A percentile compares a stretch with the other conserved stretches of the same genome.
These are phyloP conservation scores for Cairina moschata DNA, from an alignment of 2,113 vertebrate species.

Conservation along the genomic window DNA sequence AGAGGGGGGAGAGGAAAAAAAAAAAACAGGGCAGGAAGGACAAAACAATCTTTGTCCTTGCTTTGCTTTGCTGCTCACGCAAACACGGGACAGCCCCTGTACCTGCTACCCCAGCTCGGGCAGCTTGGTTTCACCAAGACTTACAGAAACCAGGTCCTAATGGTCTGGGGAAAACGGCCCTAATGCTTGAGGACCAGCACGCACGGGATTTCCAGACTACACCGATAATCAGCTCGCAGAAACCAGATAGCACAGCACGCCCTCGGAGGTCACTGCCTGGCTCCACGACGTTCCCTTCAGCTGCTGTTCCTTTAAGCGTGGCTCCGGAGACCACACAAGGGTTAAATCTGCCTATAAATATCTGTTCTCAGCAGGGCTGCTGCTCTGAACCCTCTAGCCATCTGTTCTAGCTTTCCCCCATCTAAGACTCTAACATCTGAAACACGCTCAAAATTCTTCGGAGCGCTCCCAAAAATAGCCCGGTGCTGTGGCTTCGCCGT, in stretches of 20 bases:
- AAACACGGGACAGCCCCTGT: not conserved
- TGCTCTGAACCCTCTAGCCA: conserved; percentile 79
- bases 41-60: conserved; percentile 46
- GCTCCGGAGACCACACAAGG: conserved; percentile 59
- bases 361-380: conserved; percentile 77
- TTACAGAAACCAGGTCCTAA: not conserved
- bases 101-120: not conserved
- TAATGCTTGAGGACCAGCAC: not conserved
- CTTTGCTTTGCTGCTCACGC: not conserved
- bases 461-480: conserved; percentile 79
- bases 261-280: not conserved
- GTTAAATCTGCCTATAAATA: conserved; percentile 82
- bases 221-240: not conserved
- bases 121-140: not conserved
- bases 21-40: not conserved
- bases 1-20: no score
- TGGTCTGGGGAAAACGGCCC: not conserved
- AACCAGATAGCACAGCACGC: not conserved
- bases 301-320: conserved; percentile 6
- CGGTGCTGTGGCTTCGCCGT: not conserved
- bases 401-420: conserved; percentile 79
- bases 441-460: conserved; percentile 75
- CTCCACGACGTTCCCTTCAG: not conserved
- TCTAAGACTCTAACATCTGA: conserved; percentile 79
- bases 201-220: not conserved